Percentiles rank a stretch among this genome's conserved stretches.
phyloP scores from a whole-genome alignment of 2,113 vertebrate species.

The Actenoides hombroni region DNA sequence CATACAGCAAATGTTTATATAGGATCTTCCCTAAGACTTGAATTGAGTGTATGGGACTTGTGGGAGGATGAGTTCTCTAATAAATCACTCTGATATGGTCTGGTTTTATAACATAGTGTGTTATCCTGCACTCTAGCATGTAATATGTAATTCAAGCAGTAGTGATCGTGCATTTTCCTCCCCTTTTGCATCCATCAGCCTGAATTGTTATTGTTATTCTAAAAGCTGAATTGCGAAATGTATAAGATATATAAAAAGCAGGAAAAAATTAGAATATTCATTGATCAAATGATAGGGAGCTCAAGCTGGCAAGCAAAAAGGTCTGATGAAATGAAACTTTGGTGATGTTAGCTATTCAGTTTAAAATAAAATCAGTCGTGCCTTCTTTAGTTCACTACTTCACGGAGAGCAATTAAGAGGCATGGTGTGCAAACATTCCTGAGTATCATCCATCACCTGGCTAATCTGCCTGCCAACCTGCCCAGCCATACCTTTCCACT shows the following conservation, averaged over 20 bases:
- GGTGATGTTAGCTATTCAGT: neutral
- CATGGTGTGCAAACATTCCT: neutral
- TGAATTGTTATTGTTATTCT: neutral
- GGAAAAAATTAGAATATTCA: neutral
- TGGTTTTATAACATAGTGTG: neutral
- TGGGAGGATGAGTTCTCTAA: neutral
- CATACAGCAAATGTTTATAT: neutral
- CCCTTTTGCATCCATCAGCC: neutral
- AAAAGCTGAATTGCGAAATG: neutral
- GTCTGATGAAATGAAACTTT: neutral
- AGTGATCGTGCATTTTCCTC: neutral
- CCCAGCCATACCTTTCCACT: neutral
- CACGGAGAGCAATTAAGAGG: neutral
- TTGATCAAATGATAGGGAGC: neutral
- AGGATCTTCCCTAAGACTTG: neutral
- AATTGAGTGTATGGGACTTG: neutral
- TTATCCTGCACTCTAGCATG: neutral
- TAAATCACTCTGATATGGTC: neutral
- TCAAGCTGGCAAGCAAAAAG: neutral
- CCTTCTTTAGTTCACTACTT: neutral
- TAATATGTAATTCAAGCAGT: neutral
- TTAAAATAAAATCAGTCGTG: neutral
- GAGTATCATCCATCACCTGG: neutral
- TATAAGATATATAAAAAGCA: neutral
- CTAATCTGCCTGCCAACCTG: neutral